A percentile compares a stretch with the other conserved stretches of the same genome.
Conservation (phyloP, 2,888 invertebrate genomes). For the Orthosia gracilis region DNA sequence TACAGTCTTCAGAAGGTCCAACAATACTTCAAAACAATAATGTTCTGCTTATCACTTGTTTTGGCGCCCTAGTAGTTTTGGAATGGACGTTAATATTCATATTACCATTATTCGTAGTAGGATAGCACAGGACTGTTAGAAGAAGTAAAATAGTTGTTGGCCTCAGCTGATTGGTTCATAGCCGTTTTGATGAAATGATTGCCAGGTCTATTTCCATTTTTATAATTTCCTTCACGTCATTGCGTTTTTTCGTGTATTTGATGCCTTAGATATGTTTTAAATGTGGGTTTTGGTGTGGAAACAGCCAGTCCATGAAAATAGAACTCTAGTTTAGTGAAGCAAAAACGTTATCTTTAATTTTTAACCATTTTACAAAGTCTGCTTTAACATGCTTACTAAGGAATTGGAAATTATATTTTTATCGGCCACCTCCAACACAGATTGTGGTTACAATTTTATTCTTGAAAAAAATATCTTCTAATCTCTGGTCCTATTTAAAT, state of each 20-base stretch:
- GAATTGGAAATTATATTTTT: slow-evolving; percentile 30
- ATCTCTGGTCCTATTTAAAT: slow-evolving; percentile 25
- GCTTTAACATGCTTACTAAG: background rate
- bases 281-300: too few species aligned
- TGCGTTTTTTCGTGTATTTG: background rate
- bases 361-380: background rate
- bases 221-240: too few species aligned
- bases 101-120: too few species aligned
- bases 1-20: too few species aligned
- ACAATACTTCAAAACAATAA: too few species aligned
- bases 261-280: slow-evolving; percentile 2
- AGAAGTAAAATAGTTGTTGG: background rate
- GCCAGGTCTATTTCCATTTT: background rate
- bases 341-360: background rate
- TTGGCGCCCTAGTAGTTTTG: too few species aligned
- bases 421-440: slow-evolving; percentile 49
- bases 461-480: slow-evolving; percentile 25
- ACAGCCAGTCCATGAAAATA: too few species aligned
- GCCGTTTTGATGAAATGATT: background rate
- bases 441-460: slow-evolving; percentile 39
- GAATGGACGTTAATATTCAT: too few species aligned
- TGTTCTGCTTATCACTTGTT: too few species aligned
- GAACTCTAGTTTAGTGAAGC: too few species aligned
- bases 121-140: background rate
- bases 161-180: background rate